phyloP scores from a whole-genome alignment of 1,140 invertebrate species.

The Xylocopa sonorina region DNA sequence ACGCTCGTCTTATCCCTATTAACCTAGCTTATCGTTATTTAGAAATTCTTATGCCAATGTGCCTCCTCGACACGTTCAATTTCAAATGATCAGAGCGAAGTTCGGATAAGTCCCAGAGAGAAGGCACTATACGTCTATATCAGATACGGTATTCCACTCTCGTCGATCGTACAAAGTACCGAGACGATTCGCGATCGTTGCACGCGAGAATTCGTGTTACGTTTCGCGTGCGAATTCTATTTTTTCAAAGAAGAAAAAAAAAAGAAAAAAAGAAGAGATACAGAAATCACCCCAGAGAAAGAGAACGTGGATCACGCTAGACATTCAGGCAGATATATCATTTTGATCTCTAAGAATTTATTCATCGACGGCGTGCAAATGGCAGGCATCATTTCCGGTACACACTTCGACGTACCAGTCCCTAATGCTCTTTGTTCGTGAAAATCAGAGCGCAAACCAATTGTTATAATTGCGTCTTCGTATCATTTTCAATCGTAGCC shows the following conservation, averaged over 20 bases:
- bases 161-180: constrained; percentile 32
- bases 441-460: neutral
- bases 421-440: neutral
- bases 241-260: neutral
- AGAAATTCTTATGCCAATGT: constrained; percentile 62
- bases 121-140: constrained; percentile 75
- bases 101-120: constrained; percentile 70
- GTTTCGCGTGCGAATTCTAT: neutral
- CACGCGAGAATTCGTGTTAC: too few relatives aligned
- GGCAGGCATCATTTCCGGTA: constrained; percentile 12
- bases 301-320: neutral
- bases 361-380: constrained; percentile 25
- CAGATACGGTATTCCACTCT: constrained; percentile 54
- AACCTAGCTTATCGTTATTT: constrained; percentile 58
- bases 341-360: constrained; percentile 12
- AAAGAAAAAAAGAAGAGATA: neutral
- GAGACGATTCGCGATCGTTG: constrained; percentile 12
- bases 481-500: neutral
- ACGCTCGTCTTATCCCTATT: constrained; percentile 47
- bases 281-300: neutral
- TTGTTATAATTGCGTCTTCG: constrained; percentile 40
- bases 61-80: constrained; percentile 69
- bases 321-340: neutral
- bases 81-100: constrained; percentile 49
- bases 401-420: neutral